Evolutionary conservation across 1,140 invertebrate genomes (phyloP), one percentile per base, ranked within the genome.

Genomic region (Vanessa tameamea): DNA sequence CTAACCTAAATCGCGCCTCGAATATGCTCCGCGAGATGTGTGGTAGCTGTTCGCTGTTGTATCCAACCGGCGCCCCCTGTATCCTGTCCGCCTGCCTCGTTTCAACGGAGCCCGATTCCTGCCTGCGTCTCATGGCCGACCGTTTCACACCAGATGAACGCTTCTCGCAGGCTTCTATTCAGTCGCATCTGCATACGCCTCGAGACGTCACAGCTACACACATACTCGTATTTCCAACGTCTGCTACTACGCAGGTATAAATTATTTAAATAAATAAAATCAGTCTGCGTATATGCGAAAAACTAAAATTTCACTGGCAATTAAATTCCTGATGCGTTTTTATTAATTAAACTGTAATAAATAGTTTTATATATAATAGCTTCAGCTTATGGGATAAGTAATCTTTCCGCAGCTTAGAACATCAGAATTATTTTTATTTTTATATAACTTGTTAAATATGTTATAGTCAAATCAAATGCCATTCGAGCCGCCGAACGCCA

Each of bases 141-240:
- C 97, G 98, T 80, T 98, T 97, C 86, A 98, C 97, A 53, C 97
- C 97, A n/a, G 97, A 98, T 85, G 97, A 98, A 89, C 94, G 97
- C 68, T 98, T 98, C 92, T 97, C 96, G 76, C 97, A 97, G 90
- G 95, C 95, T 75, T 96, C 96, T 64, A 96, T 96, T 85, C 96
- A 97, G 92, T 96, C 96, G 88, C 95, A 97, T 79, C 94, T 98
- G 69, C 97, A 96, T 64, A 98, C 98, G 63, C 97, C 97, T 8
- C 96, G 98, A 81, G 98, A 99, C 93, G 97, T 98, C 64, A 97
- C 97, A 64, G 98, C 97, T 86, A 99, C 99, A 64, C 99, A 99
- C 90, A 99, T 99, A 79, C 95, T 99, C 73, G 99, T 99, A 73
- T 99, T 99, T 93, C 99, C 99, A 63, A 99, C 98, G 11, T 99